Conservation (phyloP, 1,140 invertebrate genomes). For the Atta cephalotes region DNA sequence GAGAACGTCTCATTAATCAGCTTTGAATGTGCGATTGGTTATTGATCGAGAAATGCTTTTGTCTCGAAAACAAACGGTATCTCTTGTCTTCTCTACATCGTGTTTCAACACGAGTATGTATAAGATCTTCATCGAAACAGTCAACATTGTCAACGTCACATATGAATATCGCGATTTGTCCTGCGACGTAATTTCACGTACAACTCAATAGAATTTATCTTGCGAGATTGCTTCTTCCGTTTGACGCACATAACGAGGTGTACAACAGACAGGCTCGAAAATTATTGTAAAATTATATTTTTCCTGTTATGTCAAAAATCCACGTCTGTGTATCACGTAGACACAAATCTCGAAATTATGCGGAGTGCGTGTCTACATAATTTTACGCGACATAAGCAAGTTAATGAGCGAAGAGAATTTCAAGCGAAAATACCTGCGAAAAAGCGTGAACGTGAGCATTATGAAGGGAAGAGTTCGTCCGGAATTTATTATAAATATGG, state of each 20-base stretch:
- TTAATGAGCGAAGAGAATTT: conserved; percentile 17
- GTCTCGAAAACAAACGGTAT: background rate
- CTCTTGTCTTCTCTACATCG: background rate
- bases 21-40: background rate
- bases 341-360: conserved; percentile 4
- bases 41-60: background rate
- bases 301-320: conserved; percentile 26
- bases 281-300: conserved; percentile 30
- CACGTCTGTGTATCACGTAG: background rate
- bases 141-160: background rate
- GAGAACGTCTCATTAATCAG: background rate
- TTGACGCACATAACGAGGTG: background rate
- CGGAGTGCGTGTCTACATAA: background rate
- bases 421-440: background rate
- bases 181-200: background rate
- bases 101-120: background rate
- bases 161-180: background rate
- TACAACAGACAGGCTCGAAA: background rate
- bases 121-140: conserved; percentile 11
- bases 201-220: conserved; percentile 10
- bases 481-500: background rate
- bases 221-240: background rate
- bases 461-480: background rate
- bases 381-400: conserved; percentile 21
- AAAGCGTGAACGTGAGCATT: background rate